phyloP scores from a whole-genome alignment of 1,140 invertebrate species.

The Sycophila sp. region DNA sequence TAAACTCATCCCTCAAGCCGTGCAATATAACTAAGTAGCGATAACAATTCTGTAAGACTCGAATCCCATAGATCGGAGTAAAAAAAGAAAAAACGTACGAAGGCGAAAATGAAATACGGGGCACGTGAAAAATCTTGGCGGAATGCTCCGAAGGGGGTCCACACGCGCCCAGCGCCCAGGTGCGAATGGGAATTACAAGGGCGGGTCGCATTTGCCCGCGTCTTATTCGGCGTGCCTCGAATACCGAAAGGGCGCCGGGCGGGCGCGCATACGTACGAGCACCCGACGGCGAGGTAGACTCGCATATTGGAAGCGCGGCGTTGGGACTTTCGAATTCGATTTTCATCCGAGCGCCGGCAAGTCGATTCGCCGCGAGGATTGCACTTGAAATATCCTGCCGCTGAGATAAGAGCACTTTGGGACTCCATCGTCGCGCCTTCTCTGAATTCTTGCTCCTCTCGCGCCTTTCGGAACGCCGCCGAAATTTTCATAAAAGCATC shows the following conservation, averaged over 20 bases:
- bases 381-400: slow-evolving; percentile 21
- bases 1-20: too few relatives aligned
- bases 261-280: slow-evolving; percentile 32
- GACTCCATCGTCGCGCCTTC: not conserved
- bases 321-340: slow-evolving; percentile 28
- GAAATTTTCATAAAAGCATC: slow-evolving; percentile 28
- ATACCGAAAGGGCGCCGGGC: slow-evolving; percentile 33
- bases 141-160: too few relatives aligned
- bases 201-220: slow-evolving; percentile 37
- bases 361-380: slow-evolving; percentile 18
- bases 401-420: slow-evolving; percentile 20
- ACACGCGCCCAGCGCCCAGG: too few relatives aligned
- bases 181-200: slow-evolving; percentile 36
- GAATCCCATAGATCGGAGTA: too few relatives aligned
- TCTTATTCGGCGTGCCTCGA: slow-evolving; percentile 38
- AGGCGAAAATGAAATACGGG: not conserved
- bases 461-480: not conserved
- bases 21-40: too few relatives aligned
- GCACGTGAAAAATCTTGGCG: not conserved
- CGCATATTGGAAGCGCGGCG: slow-evolving; percentile 7
- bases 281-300: slow-evolving; percentile 13
- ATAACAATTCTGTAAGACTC: too few relatives aligned
- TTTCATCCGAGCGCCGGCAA: slow-evolving; percentile 15
- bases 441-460: not conserved
- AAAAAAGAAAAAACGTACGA: not conserved